These are phyloP conservation scores for Alexandromys fortis DNA, from an alignment of 2,113 vertebrate genomes.

Conservation along the genomic window DNA sequence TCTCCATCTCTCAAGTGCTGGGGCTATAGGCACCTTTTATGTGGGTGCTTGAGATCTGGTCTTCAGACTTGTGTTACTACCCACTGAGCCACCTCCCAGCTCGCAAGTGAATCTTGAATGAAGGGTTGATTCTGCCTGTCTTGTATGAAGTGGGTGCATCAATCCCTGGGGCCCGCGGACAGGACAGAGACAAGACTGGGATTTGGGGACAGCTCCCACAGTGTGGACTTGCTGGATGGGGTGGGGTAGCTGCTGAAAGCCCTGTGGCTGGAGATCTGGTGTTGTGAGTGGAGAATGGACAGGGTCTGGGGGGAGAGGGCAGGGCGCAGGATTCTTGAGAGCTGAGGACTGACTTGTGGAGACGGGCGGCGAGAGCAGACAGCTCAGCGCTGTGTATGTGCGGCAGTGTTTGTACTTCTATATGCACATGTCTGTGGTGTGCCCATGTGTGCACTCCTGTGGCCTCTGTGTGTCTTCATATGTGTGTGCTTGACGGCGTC, in stretches of 20 bases:
- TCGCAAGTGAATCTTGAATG: neutral
- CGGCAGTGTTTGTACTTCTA: no score
- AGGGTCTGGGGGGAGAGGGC: neutral
- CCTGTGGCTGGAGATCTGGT: neutral
- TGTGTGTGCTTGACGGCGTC: neutral
- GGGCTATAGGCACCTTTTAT: neutral
- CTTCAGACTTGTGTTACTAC: neutral
- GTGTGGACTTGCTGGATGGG: neutral
- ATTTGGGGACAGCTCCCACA: no score
- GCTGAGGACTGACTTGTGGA: constrained; percentile 62
- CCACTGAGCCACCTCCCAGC: neutral
- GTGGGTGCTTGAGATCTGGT: neutral
- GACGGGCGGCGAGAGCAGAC: neutral
- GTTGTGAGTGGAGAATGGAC: neutral
- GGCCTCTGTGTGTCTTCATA: neutral
- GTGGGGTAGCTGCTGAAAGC: neutral
- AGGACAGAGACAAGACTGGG: neutral
- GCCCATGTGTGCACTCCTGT: neutral
- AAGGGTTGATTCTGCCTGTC: neutral
- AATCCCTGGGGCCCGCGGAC: neutral
- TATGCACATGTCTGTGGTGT: neutral
- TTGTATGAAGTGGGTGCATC: neutral
- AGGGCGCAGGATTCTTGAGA: constrained; percentile 42
- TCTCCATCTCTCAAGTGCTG: neutral
- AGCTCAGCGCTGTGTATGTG: no score